Conservation (phyloP, 2,113 vertebrate genomes). For the Percina caprodes region DNA sequence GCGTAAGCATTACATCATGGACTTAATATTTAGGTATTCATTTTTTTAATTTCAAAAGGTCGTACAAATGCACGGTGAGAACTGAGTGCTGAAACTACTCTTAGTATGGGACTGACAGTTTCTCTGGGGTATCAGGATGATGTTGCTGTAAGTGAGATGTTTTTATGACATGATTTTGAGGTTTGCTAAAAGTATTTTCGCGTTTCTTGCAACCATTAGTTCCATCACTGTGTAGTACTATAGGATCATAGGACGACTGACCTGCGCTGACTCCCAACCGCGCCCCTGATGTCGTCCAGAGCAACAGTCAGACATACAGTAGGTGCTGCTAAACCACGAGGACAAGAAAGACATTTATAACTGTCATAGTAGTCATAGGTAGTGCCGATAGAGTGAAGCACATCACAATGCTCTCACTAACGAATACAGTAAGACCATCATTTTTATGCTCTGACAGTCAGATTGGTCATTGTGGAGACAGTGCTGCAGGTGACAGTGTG, state of each 20-base stretch:
- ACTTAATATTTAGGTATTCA: conserved; percentile 9
- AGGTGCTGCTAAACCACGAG: neutral
- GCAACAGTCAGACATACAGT: no score
- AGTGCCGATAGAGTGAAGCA: neutral
- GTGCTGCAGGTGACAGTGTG: conserved; percentile 48
- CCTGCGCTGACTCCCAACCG: conserved; percentile 33
- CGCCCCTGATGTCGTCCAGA: conserved; percentile 17
- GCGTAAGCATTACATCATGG: conserved; percentile 24
- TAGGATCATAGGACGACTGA: neutral
- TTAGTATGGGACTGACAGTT: neutral
- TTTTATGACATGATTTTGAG: neutral
- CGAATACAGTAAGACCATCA: neutral
- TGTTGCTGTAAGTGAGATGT: neutral
- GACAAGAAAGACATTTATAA: neutral
- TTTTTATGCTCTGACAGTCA: conserved; percentile 6
- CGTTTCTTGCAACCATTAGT: neutral
- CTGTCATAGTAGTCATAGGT: neutral
- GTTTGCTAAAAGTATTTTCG: conserved; percentile 1
- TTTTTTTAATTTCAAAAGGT: neutral
- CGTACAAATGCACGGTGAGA: no score
- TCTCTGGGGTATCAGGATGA: neutral
- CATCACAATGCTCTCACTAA: neutral
- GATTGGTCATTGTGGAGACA: conserved; percentile 21
- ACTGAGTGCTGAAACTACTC: conserved; percentile 1
- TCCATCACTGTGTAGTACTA: neutral